phyloP scores from a whole-genome alignment of 2,888 invertebrate genomes.

The Mimachlamys varia region DNA sequence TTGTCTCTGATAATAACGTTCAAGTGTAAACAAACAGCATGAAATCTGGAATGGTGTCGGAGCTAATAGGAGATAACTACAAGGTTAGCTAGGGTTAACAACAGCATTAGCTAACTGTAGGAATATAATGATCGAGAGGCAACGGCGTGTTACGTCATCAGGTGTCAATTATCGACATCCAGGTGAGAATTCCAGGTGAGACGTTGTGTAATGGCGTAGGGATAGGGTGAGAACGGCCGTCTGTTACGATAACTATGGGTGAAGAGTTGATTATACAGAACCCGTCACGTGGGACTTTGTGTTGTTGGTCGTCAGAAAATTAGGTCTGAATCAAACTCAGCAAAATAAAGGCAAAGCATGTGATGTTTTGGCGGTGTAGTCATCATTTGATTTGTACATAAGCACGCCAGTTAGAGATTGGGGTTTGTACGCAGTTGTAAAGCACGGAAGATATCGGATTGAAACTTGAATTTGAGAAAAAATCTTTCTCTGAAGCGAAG shows the following conservation, averaged over 20 bases:
- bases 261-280: no score
- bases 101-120: not conserved
- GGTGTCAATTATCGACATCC: slow-evolving; percentile 7
- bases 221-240: not conserved
- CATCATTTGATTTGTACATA: no score
- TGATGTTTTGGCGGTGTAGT: no score
- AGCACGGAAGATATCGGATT: no score
- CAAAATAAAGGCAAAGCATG: no score
- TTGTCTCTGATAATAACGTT: not conserved
- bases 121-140: not conserved
- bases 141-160: not conserved
- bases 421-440: no score
- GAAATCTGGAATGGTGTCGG: not conserved
- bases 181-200: slow-evolving; percentile 19
- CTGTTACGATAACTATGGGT: not conserved
- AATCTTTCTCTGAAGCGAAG: no score
- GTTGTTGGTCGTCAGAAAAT: no score
- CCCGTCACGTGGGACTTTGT: no score
- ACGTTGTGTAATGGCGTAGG: not conserved
- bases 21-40: not conserved
- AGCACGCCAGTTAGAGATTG: no score
- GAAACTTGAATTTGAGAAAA: no score
- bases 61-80: not conserved
- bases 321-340: no score
- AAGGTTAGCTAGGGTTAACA: not conserved